phyloP scores from a whole-genome alignment of 1,140 invertebrate genomes.

The Hycleus cichorii region DNA sequence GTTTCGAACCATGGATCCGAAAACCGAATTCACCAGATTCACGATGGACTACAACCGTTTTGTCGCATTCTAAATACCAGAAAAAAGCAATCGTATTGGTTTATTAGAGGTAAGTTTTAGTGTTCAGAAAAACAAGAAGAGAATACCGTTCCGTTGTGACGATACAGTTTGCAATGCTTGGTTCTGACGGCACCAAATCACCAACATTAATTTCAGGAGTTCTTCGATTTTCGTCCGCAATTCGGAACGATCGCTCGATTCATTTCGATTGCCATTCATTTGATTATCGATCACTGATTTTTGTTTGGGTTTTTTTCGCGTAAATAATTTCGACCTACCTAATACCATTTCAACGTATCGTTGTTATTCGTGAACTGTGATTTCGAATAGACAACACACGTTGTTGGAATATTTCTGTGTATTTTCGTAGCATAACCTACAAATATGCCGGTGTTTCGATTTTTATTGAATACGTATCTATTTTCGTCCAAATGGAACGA shows the following conservation, averaged over 20 bases:
- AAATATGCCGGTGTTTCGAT: too few species aligned
- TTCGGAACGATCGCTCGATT: neutral
- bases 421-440: too few species aligned
- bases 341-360: neutral
- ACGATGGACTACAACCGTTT: constrained; percentile 71
- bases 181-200: constrained; percentile 70
- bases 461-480: too few species aligned
- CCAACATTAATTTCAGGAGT: constrained; percentile 68
- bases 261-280: too few species aligned
- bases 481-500: too few species aligned
- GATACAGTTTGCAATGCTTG: constrained; percentile 56
- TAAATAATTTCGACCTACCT: constrained; percentile 1
- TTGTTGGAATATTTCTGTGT: too few species aligned
- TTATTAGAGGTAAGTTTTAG: too few species aligned
- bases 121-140: neutral
- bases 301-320: neutral
- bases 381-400: too few species aligned
- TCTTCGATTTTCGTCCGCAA: constrained; percentile 56
- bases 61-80: constrained; percentile 68
- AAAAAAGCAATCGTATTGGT: constrained; percentile 20
- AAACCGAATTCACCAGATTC: constrained; percentile 91
- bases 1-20: constrained; percentile 89
- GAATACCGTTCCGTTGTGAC: constrained; percentile 49
- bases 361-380: too few species aligned
- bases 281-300: neutral